phyloP scores from a whole-genome alignment of 2,113 vertebrate species.

The Pterophyllum scalare region DNA sequence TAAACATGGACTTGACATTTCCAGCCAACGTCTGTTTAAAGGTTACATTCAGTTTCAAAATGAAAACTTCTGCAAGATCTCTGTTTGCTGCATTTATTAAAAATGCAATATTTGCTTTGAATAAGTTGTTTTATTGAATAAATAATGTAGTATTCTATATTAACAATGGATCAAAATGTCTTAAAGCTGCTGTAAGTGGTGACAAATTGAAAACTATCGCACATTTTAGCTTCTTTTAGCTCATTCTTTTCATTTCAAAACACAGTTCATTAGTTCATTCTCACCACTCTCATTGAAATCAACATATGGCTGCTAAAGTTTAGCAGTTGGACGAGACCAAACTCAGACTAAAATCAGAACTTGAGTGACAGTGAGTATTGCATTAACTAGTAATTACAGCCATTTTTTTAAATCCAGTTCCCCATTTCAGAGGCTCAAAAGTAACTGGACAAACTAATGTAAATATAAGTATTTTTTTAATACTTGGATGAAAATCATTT shows the following conservation, averaged over 20 bases:
- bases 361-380: no score
- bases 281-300: neutral
- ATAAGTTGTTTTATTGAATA: neutral
- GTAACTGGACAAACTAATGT: no score
- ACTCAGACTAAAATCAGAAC: no score
- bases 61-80: neutral
- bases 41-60: conserved; percentile 21
- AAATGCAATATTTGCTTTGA: neutral
- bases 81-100: neutral
- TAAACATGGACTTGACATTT: conserved; percentile 31
- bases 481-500: neutral
- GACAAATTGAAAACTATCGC: neutral
- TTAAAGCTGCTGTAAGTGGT: neutral
- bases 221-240: neutral
- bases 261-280: neutral
- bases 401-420: no score
- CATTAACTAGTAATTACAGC: no score
- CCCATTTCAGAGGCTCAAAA: no score
- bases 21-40: conserved; percentile 27
- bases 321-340: neutral
- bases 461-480: neutral
- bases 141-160: neutral
- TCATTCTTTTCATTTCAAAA: neutral
- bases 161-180: neutral
- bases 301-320: neutral